Evolutionary conservation across 2,888 invertebrate species (phyloP), one percentile per base, ranked within the genome.

Genomic region (Amaurobius ferox): DNA sequence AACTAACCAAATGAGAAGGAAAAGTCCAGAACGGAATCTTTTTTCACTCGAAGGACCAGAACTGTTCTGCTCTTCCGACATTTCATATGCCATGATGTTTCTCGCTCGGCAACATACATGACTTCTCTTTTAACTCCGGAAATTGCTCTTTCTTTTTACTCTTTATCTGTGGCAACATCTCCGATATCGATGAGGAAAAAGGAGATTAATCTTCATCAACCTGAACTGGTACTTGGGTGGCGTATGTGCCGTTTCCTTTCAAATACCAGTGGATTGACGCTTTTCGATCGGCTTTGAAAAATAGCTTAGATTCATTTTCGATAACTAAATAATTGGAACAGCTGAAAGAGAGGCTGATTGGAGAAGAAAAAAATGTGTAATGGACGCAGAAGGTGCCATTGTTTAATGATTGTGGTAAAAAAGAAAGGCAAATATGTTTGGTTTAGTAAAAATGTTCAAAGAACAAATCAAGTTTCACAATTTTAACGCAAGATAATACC

Each of bases 121-220:
- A 83, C 83, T 83, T 83, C 83, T 83, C 83, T 83, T 77, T 83
- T 83, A 83, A 83, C 83, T 40, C 71, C 30, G 68, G 61, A 62
- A 48, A 77, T 83, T 76, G 76, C 71, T 77, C 30, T 68, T 26
- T 39, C 48, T 35, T 32, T 66, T 44, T 81, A 32, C 40, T 77
- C 64, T 71, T 66, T 83, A 40, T 64, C 70, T 77, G 64, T 71
- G 64, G 30, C 76, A 70, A 83, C 83, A 83, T 83, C 64, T 77
- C 70, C 70, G 71, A 76, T 83, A 83, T 83, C 83, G 83, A 83
- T 83, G 71, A 71, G 39, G 62, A 23, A 35, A n/a, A 28, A 64
- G 62, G 83, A 70, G 83, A 76, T 83, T 83, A 83, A 83, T 83
- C 83, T 83, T 83, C 83, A 83, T 83, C 83, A 83, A 76, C 30